phyloP scores from a whole-genome alignment of 2,888 invertebrate species.

The Idaea biselata region DNA sequence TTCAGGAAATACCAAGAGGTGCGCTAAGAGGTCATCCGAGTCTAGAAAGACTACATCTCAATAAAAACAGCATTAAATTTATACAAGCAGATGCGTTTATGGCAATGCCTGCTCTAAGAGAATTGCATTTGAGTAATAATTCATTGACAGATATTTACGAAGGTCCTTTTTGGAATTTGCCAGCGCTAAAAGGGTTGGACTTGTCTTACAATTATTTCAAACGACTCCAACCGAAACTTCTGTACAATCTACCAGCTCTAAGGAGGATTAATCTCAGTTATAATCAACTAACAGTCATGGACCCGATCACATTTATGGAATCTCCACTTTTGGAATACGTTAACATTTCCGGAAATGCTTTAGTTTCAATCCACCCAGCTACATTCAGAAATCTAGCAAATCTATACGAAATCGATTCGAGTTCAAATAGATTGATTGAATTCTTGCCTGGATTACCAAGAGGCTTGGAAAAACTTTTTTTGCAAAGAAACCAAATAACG shows the following conservation, averaged over 20 bases:
- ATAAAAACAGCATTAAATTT: slow-evolving; percentile 87
- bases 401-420: slow-evolving; percentile 89
- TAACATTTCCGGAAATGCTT: slow-evolving; percentile 88
- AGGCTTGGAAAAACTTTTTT: slow-evolving; percentile 87
- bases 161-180: slow-evolving; percentile 91
- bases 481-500: slow-evolving; percentile 86
- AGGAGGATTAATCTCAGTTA: slow-evolving; percentile 88
- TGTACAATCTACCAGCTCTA: slow-evolving; percentile 87
- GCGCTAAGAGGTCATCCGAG: slow-evolving; percentile 89
- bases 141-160: slow-evolving; percentile 87
- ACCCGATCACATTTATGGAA: slow-evolving; percentile 86
- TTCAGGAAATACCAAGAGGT: slow-evolving; percentile 89
- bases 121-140: slow-evolving; percentile 90
- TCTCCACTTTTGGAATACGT: slow-evolving; percentile 88
- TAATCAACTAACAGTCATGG: slow-evolving; percentile 85
- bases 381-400: slow-evolving; percentile 88
- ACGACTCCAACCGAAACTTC: slow-evolving; percentile 85
- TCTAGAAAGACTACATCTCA: slow-evolving; percentile 89
- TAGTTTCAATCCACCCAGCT: slow-evolving; percentile 86
- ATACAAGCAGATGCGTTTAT: slow-evolving; percentile 90
- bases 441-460: slow-evolving; percentile 89
- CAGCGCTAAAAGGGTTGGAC: slow-evolving; percentile 91
- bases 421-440: slow-evolving; percentile 86
- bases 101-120: slow-evolving; percentile 91
- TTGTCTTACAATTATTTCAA: slow-evolving; percentile 88